phyloP scores from a whole-genome alignment of 2,888 invertebrate genomes.

The Diadromus collaris region DNA sequence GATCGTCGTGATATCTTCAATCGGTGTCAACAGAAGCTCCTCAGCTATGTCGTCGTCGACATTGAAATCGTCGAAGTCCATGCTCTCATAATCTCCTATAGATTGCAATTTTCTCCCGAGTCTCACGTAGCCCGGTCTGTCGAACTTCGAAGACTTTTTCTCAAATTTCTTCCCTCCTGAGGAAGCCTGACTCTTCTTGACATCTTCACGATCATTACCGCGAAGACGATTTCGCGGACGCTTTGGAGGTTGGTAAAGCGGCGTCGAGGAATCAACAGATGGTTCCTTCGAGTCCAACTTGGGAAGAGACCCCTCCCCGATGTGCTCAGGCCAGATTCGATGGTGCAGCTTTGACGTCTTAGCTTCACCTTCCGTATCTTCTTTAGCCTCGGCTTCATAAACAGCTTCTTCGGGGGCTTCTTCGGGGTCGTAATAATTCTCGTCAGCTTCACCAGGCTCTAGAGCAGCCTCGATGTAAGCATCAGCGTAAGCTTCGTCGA shows the following conservation, averaged over 20 bases:
- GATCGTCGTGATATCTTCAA: conserved; percentile 21
- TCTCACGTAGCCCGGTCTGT: conserved; percentile 22
- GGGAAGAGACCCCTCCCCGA: conserved; percentile 17
- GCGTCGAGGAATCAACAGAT: conserved; percentile 33
- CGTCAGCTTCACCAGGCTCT: conserved; percentile 20
- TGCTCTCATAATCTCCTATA: conserved; percentile 4
- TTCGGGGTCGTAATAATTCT: conserved; percentile 42
- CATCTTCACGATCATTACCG: not conserved
- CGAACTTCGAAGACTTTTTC: not conserved
- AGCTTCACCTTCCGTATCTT: conserved; percentile 2
- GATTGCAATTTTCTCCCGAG: conserved; percentile 58
- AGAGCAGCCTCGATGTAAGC: conserved; percentile 34
- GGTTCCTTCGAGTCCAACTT: conserved; percentile 24
- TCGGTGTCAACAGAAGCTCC: conserved; percentile 24
- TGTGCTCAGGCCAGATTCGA: conserved; percentile 58
- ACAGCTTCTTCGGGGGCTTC: conserved; percentile 9
- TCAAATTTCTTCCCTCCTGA: conserved; percentile 1
- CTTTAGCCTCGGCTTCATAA: conserved; percentile 31
- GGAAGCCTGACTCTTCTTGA: conserved; percentile 1
- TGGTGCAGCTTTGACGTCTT: conserved; percentile 20
- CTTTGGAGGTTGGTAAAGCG: conserved; percentile 41
- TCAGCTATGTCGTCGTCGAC: conserved; percentile 34
- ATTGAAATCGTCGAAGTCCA: not conserved
- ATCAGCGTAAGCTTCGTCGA: conserved; percentile 37
- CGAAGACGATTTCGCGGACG: not conserved